Evolutionary conservation across 2,888 invertebrate species (phyloP), one percentile per base, ranked within the genome.

Genomic region (Pristionchus entomophagus): DNA sequence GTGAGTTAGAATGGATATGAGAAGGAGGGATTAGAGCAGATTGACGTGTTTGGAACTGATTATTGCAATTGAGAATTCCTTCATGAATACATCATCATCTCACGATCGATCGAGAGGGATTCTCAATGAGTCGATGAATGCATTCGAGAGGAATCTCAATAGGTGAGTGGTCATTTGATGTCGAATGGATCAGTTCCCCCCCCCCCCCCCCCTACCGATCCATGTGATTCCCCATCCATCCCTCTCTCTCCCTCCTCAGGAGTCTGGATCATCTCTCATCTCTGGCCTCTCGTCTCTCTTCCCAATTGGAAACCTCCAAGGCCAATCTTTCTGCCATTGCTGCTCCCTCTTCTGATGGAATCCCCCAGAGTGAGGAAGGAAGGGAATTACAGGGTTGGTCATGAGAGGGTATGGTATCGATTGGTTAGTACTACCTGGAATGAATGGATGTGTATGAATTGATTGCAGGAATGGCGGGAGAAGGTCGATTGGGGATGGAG

Each of bases 111-210:
- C 78, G 51, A 51, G 78, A 51, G 41, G 35, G 8, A 29, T 29
- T 26, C 59, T 82, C 38, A 82, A 82, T 41, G 38, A 82, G 19
- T 82, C 82, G 82, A 82, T 82, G 82, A 53, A 22, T 8, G 53
- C 17, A 26, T 82, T 82, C 41, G 82, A 82, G 82, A 35, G 14
- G 35, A 82, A 19, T 41, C 35, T 82, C 59, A 82, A 82, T 41
- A 82, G 82, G 82, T 82, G 10, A 38, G 45, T 1, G 2, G 56
- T 56, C 22, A n/a, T 5, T 56, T n/a, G 56, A 17, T 5, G n/a
- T 56, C 56, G 56, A 56, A 56, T 14, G 22, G 56, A n/a, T n/a
- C n/a, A n/a, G n/a, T n/a, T 29, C 19, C 0, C 32, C 32, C 19
- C 62, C 32, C 32, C 62, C 35, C 32, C 32, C 17, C 12, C 32